Conservation (phyloP, 1,140 invertebrate genomes). For the Cepaea nemoralis region DNA sequence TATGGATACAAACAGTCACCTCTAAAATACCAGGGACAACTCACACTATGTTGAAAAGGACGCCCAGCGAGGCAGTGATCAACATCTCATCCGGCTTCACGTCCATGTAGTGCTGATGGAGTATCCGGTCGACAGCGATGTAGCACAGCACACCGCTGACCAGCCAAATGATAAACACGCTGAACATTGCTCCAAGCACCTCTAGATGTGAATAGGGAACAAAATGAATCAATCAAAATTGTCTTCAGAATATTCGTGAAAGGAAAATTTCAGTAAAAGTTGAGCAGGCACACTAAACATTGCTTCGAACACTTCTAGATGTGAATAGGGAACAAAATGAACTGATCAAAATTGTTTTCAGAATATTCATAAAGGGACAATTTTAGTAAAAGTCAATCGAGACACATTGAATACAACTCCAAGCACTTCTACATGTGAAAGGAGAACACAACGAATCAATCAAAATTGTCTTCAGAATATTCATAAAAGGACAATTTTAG, state of each 20-base stretch:
- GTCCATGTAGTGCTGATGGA: conserved; percentile 84
- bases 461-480: background rate
- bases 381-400: background rate
- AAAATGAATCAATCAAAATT: background rate
- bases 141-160: conserved; percentile 96
- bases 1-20: too few relatives aligned
- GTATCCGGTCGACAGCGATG: conserved; percentile 89
- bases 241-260: background rate
- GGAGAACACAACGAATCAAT: background rate
- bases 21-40: conserved; percentile 30
- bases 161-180: conserved; percentile 96
- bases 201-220: conserved; percentile 29
- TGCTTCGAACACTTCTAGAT: conserved; percentile 73
- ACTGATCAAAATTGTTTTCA: background rate
- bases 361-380: background rate
- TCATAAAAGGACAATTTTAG: background rate
- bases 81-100: conserved; percentile 92
- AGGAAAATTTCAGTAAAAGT: background rate
- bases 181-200: conserved; percentile 81
- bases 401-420: conserved; percentile 89
- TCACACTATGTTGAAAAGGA: conserved; percentile 66
- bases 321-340: background rate
- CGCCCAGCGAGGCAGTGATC: conserved; percentile 83
- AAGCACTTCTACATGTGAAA: conserved; percentile 41
- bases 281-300: conserved; percentile 84